Evolutionary conservation across 1,140 invertebrate genomes (phyloP), one percentile per base, ranked within the genome.

Genomic region (Pseudachorutes palmiensis): DNA sequence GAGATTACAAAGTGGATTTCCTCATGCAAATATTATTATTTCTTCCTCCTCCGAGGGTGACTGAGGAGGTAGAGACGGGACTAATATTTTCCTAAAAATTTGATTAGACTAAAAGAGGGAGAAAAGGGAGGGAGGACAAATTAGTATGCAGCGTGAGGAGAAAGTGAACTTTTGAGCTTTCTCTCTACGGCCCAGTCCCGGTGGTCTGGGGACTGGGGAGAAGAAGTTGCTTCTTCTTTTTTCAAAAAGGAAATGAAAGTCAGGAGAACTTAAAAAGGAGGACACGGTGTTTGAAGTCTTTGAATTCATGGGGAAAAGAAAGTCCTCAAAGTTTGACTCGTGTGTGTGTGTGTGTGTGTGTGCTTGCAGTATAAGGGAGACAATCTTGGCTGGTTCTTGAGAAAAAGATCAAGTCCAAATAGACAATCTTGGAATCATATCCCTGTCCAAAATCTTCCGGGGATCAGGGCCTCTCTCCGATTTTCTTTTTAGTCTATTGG

Each of bases 51-150:
- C 5, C 58, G 51, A 24, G 9, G 24, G 24, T 16, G 51, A 14
- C 28, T 64, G 45, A 49, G 24, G 24, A 33, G 31, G 32, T 32
- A 5, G 58, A 2, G 29, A 28, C 14, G 58, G 60, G 26, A 30
- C 45, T 51, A 36, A 49, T 64, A 32, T 64, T 51, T 64, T 55
- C 45, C 19, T 62, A 62, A 68, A 68, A 72, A 72, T 33, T 72
- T 72, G 71, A 72, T 72, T 68, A 68, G 60, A 64, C 64, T 66
- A 67, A 72, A 60, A 30, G 59, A 41, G 22, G 24, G 61, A 45
- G 31, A 63, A 45, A 63, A 63, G 30, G 30, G 62, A 64, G 59
- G 61, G 64, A 69, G 66, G 48, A 62, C 63, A 66, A 72, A 72
- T 72, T 72, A 72, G 67, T 69, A 67, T 66, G 60, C 64, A 66